Percentiles rank a stretch among this genome's conserved stretches.
phyloP scores from a whole-genome alignment of 2,797 vertebrate genomes.

The Heliangelus exortis region DNA sequence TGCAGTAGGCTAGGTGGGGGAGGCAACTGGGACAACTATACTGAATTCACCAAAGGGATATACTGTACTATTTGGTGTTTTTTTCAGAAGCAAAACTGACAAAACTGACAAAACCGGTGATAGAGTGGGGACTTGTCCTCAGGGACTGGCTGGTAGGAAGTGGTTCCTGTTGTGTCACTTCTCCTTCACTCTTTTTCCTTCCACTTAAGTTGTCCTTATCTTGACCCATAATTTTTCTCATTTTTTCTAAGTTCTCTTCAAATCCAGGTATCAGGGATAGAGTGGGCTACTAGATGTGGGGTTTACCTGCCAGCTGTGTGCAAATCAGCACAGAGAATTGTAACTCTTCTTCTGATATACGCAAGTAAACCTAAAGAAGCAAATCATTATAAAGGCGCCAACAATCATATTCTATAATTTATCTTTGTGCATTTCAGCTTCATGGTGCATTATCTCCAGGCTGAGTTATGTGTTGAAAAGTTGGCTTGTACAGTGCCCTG shows the following conservation, averaged over 20 bases:
- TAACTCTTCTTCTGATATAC: neutral
- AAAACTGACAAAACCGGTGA: neutral
- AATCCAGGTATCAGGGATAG: accelerated
- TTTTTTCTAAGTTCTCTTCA: neutral
- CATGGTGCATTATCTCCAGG: neutral
- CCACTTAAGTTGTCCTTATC: neutral
- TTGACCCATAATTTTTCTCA: neutral
- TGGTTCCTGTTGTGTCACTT: neutral
- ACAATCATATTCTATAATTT: neutral
- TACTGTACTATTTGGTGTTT: neutral
- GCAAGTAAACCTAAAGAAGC: neutral
- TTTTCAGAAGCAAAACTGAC: neutral
- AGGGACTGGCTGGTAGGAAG: neutral
- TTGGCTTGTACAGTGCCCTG: neutral
- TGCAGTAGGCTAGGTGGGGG: neutral
- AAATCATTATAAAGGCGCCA: neutral
- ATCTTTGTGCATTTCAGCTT: neutral
- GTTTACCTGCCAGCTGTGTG: neutral
- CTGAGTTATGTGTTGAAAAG: neutral
- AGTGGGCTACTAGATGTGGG: neutral
- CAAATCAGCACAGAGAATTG: neutral
- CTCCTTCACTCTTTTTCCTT: neutral
- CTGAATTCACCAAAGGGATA: neutral
- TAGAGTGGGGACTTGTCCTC: too few species aligned
- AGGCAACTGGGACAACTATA: neutral